Base-by-base conservation (phyloP, 1,140 invertebrate species). In the Bathynomus jamesi region DNA sequence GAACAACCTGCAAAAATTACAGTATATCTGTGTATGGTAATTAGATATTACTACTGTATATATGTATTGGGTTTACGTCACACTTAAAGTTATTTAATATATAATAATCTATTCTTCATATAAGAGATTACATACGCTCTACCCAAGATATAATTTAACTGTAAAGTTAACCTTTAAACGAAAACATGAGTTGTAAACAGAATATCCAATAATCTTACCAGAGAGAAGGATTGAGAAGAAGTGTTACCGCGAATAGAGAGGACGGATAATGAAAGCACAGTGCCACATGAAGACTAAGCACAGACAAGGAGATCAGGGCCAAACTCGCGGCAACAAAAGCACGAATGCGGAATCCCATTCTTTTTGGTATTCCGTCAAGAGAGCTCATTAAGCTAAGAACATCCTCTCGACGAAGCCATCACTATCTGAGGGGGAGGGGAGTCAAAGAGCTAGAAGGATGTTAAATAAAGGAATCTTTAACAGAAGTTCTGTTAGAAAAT, bases 211-310 rank as follows among this genome's bases (percentile, higher is more conserved):
- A 28, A 13, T 28, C 72, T 74, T 31, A 74, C 72, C 72, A 74
- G n/a, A 74, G 65, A 13, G 72, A 74, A 3, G 72, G 72, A 61
- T 74, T 74, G 32, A 74, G 72, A 7, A 74, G 72, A 4, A 74
- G 72, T n/a, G 72, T 74, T 27, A 74, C 72, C 21, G 72, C 72
- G 31, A 74, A 74, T 21, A 74, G 68, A 2, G 72, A 65, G 0
- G 72, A 74, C 8, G 72, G 72, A 40, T 74, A 74, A 40, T 74
- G 72, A 0, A 74, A 31, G 28, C 72, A 74, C 27, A 74, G 72
- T 1, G 72, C 72, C 13, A 74, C 65, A 27, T 74, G 72, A 27
- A 74, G 72, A 60, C 68, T 70, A 3, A 74, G 65, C 17, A 74
- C 69, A 1, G 68, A 31, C 27, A 74, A 31, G 25, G 72, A 74